Evolutionary conservation across 2,888 invertebrate genomes (phyloP), one percentile per base, ranked within the genome.

Genomic region (Luperina nickerlii): DNA sequence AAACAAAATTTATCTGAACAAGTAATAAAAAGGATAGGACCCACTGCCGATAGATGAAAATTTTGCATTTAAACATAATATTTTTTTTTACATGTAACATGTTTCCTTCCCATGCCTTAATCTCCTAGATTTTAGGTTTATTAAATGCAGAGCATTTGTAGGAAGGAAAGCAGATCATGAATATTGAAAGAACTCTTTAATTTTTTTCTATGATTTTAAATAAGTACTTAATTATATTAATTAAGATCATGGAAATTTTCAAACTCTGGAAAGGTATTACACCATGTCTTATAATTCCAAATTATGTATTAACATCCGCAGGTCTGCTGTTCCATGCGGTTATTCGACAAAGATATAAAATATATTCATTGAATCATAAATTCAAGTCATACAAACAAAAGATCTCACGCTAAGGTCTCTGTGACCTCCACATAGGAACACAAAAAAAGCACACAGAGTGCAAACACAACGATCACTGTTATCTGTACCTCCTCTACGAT

Each of bases 401-500:
- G 45, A 72, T 67, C 70, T 67, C 15, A 71, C 57, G 42, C 8
- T 60, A 51, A 60, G 60, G 75, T 66, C 48, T 76, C 20, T 32
- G 62, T 67, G 71, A 83, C 80, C 78, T 78, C 76, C 74, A 86
- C 80, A 87, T 81, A 83, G 79, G 86, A 87, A 91, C 92, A 94
- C 90, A 93, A 86, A 48, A 45, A 87, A 48, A 48, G 89, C 90
- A 90, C 90, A 91, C 83, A 90, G 54, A 84, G 90, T 92, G 91
- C 90, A 80, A 89, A 90, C 89, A 90, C 89, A 83, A 90, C 85
- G 84, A 87, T 86, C 90, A 89, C 79, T 86, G 85, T 81, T 86
- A 77, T 86, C 78, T 90, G 89, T 98, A 98, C 98, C 98, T 98
- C 97, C 94, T 97, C 96, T 86, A 97, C 95, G 94, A 98, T 97